A percentile compares a stretch with the other conserved stretches of the same genome.
Evolutionary conservation across 2,113 vertebrate genomes (phyloP).

Genomic region (Propithecus coquereli): DNA sequence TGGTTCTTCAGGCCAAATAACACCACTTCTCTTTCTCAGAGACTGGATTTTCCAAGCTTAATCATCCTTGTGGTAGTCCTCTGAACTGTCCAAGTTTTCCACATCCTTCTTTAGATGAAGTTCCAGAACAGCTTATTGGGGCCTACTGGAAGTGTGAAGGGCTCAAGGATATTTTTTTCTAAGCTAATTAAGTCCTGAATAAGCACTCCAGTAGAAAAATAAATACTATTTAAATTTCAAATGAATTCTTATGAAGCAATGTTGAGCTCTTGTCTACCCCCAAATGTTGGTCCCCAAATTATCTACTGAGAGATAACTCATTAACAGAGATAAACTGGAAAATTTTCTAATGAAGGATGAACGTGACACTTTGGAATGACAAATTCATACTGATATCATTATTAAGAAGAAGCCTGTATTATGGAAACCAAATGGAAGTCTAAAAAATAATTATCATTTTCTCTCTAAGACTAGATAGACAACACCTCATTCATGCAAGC

Average conservation of each 20-base stretch:
- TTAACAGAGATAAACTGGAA: background rate
- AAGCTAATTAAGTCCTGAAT: slow-evolving; percentile 37
- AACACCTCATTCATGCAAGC: background rate
- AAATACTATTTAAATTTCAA: background rate
- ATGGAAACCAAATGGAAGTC: background rate
- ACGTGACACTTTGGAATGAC: slow-evolving; percentile 2
- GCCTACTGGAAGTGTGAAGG: slow-evolving; percentile 42
- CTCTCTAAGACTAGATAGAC: background rate
- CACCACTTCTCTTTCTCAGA: background rate
- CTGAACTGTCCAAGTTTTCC: background rate
- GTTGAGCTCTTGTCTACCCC: background rate
- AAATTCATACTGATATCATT: background rate
- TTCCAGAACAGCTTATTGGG: background rate
- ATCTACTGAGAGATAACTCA: background rate
- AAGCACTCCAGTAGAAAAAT: slow-evolving; percentile 17
- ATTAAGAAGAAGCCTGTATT: background rate
- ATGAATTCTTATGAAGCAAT: background rate
- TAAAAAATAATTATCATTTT: background rate
- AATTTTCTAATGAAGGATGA: slow-evolving; percentile 50
- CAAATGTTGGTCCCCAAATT: background rate
- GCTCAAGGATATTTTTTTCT: background rate
- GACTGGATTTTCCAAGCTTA: slow-evolving; percentile 27
- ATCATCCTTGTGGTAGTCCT: background rate
- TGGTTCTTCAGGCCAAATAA: slow-evolving; percentile 1
- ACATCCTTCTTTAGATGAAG: slow-evolving; percentile 35